Evolutionary conservation across 2,113 vertebrate species (phyloP).

Genomic region (Pyrgilauda ruficollis): DNA sequence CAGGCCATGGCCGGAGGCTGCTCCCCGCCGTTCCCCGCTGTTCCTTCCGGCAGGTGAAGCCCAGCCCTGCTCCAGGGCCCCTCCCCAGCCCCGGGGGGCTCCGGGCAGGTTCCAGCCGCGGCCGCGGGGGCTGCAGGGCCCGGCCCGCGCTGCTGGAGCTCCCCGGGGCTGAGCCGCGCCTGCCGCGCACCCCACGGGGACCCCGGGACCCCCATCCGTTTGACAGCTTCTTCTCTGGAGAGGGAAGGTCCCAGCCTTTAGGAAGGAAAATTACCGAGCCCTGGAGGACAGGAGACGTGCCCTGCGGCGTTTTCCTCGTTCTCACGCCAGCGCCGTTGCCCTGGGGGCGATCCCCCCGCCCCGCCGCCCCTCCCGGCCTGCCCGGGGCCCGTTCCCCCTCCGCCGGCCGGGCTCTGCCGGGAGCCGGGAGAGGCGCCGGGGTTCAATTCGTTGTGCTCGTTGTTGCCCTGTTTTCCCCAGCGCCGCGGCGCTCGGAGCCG

Average conservation of each 20-base stretch:
- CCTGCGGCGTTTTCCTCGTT: background rate
- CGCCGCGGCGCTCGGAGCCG: background rate
- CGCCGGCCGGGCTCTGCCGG: background rate
- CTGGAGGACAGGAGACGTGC: background rate
- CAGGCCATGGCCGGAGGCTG: too few species aligned
- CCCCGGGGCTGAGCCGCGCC: too few species aligned
- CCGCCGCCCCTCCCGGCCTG: background rate
- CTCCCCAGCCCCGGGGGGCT: background rate
- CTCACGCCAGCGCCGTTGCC: background rate
- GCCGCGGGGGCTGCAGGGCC: background rate
- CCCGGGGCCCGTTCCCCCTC: background rate
- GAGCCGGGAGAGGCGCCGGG: background rate
- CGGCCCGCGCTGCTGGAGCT: background rate
- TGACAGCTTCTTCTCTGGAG: background rate
- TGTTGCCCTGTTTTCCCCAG: background rate
- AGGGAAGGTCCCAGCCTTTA: background rate
- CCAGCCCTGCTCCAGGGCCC: background rate
- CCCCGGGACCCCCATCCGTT: background rate
- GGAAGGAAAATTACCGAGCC: background rate
- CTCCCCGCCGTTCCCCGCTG: background rate
- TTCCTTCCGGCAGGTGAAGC: background rate
- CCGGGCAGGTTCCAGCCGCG: background rate
- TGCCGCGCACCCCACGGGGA: background rate
- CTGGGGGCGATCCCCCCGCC: background rate
- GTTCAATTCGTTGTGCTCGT: background rate